phyloP scores from a whole-genome alignment of 2,113 vertebrate species.

The Electrona antarctica region DNA sequence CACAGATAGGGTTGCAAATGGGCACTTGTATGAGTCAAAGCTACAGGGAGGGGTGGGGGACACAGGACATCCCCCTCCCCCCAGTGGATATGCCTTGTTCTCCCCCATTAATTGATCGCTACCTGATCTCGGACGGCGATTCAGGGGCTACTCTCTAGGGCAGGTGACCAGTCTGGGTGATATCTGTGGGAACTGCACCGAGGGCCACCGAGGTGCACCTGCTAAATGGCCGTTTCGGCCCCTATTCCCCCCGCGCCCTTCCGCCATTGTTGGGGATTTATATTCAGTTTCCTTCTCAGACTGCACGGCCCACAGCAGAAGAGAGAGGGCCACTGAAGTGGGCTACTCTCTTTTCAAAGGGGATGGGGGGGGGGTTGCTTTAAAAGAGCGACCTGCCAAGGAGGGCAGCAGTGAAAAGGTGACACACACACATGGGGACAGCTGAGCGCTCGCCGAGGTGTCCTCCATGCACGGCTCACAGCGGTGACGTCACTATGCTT shows the following conservation, averaged over 20 bases:
- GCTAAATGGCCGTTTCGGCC: conserved; percentile 63
- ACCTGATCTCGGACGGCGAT: conserved; percentile 82
- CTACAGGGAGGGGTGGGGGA: conserved; percentile 58
- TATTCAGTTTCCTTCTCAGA: conserved; percentile 79
- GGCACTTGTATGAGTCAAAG: conserved; percentile 71
- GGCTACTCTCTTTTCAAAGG: conserved; percentile 63
- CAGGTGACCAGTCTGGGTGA: conserved; percentile 78
- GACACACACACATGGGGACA: conserved; percentile 27
- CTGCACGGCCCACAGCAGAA: conserved; percentile 41
- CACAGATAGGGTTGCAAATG: conserved; percentile 84
- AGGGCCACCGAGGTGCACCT: conserved; percentile 77
- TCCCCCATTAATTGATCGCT: conserved; percentile 85
- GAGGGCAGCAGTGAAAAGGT: conserved; percentile 49
- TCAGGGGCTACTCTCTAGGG: conserved; percentile 75
- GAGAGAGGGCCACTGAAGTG: conserved; percentile 49
- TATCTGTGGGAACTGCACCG: conserved; percentile 85
- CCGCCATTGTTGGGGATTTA: conserved; percentile 76
- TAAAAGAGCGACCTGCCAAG: conserved; percentile 46
- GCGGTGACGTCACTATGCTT: conserved; percentile 40
- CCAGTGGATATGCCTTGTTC: conserved; percentile 70
- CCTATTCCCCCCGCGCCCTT: conserved; percentile 60
- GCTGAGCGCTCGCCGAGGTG: background rate
- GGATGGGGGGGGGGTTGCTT: conserved; percentile 35
- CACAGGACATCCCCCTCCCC: conserved; percentile 63
- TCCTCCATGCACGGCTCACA: conserved; percentile 2